Evolutionary conservation across 2,797 vertebrate genomes (phyloP), one percentile per base, ranked within the genome.

Genomic region (Coracias cyanogaster): DNA sequence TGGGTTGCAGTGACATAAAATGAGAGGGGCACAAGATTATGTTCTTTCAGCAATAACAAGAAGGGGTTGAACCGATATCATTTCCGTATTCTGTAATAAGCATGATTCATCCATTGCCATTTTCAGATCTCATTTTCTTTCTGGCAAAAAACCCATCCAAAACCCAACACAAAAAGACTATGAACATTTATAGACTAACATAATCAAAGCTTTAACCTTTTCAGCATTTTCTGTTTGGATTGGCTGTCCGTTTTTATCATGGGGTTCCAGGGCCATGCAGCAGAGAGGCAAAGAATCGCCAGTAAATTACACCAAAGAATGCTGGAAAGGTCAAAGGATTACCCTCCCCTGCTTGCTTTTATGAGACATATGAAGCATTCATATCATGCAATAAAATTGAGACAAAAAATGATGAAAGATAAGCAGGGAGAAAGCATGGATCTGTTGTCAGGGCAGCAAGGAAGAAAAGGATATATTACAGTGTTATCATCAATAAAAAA

Each of bases 311-410:
- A 94, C 90, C 89, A 96, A 94, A 91, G 85, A 96, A 94, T 91
- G 93, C 43, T 88, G 92, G 81, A 97, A 97, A 97, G 95, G 97
- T 97, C 96, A 97, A 94, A 96, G 92, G 70, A 95, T 82, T 96
- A 89, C 78, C 79, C 86, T 97, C 54, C 78, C 60, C 73, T 82
- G 71, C 90, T 95, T 94, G 82, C 82, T 97, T 97, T 92, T 88
- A 93, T 88, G 76, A 78, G 89, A 91, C 39, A 79, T 67, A 96
- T 37, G 78, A 96, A 90, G 62, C 70, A 92, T 91, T 96, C 83
- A 74, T 85, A 97, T 74, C 70, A 78, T 55, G 82, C 69, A 94
- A 94, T 94, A 91, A 93, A 97, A 96, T 95, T 10, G 26, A 72
- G 89, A 91, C 79, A 94, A 93, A 93, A 94, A 91, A 93, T 55